Conservation (phyloP, 2,113 vertebrate species). For the Formicarius rufipectus region DNA sequence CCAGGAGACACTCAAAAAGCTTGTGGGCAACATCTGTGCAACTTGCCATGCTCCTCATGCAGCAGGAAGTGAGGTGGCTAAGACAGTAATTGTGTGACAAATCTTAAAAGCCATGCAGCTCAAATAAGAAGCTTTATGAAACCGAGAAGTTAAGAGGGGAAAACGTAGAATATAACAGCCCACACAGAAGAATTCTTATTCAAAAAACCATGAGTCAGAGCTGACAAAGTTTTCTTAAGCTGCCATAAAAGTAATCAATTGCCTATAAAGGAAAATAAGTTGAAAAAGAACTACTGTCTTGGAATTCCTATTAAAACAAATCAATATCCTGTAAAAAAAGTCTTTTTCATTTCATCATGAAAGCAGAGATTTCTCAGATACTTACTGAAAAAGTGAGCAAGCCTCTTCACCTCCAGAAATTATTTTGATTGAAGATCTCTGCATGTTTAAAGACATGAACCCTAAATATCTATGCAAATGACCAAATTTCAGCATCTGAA, state of each 20-base stretch:
- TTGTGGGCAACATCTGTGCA: background rate
- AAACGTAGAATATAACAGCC: background rate
- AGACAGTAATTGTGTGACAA: background rate
- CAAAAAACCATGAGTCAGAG: background rate
- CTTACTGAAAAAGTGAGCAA: background rate
- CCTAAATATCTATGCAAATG: background rate
- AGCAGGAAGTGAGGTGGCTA: background rate
- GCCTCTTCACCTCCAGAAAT: background rate
- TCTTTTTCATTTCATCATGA: background rate
- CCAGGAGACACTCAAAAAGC: background rate
- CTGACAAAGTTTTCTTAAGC: background rate
- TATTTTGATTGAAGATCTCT: background rate
- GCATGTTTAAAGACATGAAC: background rate
- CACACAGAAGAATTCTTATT: background rate
- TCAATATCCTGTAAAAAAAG: background rate
- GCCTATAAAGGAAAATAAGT: background rate
- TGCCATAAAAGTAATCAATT: background rate
- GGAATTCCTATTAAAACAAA: conserved; percentile 12
- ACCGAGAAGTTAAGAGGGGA: background rate
- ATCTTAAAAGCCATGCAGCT: background rate
- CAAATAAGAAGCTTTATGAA: background rate
- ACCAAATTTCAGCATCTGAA: background rate
- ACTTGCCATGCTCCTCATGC: accelerated
- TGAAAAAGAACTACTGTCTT: background rate
- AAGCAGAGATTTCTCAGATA: background rate